Base-by-base conservation (phyloP, 2,888 invertebrate species). In the Myopa tessellatipennis region DNA sequence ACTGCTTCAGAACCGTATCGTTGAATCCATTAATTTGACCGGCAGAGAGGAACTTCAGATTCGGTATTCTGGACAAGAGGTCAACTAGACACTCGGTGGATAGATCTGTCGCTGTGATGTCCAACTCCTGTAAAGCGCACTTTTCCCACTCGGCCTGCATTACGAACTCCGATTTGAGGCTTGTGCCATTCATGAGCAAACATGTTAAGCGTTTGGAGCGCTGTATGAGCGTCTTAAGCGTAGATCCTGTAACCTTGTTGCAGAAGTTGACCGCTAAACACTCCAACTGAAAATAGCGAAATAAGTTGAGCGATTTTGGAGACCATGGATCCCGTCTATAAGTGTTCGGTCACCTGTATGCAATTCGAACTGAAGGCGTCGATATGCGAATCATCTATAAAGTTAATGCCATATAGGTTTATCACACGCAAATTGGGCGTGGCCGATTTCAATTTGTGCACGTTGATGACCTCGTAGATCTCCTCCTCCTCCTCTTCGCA, bases 101-200 rank as follows among this genome's bases (percentile, higher is more conserved):
- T 78, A 99, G 90, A 89, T 99, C 99, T 0, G 99, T 99, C 2
- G 97, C 99, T 0, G 98, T 97, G 77, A 99, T 95, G 86, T 99
- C 99, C 82, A 99, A 88, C 90, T 99, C 99, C 88, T 95, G 96
- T 77, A 99, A 90, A 0, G 94, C 93, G 1, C 97, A 95, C 89
- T 98, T 97, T 89, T 99, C 98, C 99, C 99, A 99, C 85, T 99
- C 98, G 10, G 98, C 98, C 87, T 95, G 95, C 94, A 96, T 95
- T 79, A 99, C 94, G 88, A 95, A 93, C 83, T 98, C 96, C 82
- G 97, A 97, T 86, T 95, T 95, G 10, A 99, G 91, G 88, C 98
- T 96, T 86, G 99, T 98, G 90, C 99, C 98, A 83, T 98, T 97
- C 94, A 99, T 95, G 4, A 99, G 92, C 4, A 99, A 92, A 82